Conservation (phyloP, 2,797 vertebrate species). For the Anas georgica region DNA sequence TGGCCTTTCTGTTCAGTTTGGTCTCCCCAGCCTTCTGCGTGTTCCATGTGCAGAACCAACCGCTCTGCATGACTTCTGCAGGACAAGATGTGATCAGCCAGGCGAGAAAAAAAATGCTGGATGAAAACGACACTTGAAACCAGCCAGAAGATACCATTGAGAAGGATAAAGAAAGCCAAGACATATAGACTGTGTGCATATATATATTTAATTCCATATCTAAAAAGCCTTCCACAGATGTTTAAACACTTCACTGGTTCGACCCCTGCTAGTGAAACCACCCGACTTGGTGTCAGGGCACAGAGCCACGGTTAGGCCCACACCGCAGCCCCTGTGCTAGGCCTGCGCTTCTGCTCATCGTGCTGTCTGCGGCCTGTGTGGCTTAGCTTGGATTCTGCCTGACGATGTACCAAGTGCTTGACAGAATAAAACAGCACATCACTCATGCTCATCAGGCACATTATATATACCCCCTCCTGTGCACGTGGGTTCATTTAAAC, state of each 20-base stretch:
- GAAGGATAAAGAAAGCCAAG: not conserved
- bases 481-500: rapidly evolving
- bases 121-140: not conserved
- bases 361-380: not conserved
- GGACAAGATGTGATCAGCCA: not conserved
- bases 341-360: not conserved
- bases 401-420: not conserved
- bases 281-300: not conserved
- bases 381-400: not conserved
- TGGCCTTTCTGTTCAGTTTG: not conserved
- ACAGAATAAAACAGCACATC: not conserved
- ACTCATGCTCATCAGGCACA: rapidly evolving
- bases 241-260: not conserved
- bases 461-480: not conserved
- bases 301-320: not conserved
- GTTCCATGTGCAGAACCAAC: not conserved
- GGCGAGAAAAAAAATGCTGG: not conserved
- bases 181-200: not conserved
- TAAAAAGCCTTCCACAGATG: not conserved
- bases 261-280: not conserved
- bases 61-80: rapidly evolving
- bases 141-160: not conserved
- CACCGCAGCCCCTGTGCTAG: not conserved
- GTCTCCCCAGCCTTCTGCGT: not conserved
- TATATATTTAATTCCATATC: not conserved